Conservation (phyloP, 2,888 invertebrate genomes). For the Belgica antarctica region DNA sequence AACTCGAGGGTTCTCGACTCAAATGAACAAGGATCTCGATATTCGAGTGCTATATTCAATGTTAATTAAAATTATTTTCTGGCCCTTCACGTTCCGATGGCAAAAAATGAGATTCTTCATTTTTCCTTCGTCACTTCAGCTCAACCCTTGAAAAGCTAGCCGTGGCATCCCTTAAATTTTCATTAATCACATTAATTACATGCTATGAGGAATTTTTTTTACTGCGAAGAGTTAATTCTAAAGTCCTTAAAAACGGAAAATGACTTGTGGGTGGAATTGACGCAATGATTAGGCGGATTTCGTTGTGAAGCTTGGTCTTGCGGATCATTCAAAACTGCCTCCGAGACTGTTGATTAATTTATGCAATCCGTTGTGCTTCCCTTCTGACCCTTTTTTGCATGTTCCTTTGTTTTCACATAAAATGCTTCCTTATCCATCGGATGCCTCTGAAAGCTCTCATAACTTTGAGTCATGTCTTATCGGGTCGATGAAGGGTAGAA, state of each 20-base stretch:
- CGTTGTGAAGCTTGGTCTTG: neutral
- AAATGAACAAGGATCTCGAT: neutral
- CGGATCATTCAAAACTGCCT: neutral
- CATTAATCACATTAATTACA: constrained; percentile 29
- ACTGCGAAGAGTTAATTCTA: neutral
- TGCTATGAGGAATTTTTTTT: neutral
- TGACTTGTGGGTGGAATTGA: neutral
- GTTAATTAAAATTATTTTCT: neutral
- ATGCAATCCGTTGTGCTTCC: constrained; percentile 4
- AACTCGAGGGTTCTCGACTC: too few relatives aligned
- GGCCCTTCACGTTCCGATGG: neutral
- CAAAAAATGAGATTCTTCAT: neutral
- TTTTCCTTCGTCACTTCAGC: too few relatives aligned
- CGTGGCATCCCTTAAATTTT: neutral
- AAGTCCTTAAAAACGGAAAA: neutral
- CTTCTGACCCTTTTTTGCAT: constrained; percentile 11
- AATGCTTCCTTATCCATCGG: neutral
- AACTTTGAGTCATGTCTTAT: too few relatives aligned
- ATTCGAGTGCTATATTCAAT: neutral
- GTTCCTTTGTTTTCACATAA: too few relatives aligned
- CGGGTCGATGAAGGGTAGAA: too few relatives aligned
- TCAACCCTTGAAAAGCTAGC: too few relatives aligned
- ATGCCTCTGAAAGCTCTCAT: too few relatives aligned
- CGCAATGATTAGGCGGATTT: neutral
- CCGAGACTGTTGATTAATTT: constrained; percentile 18